phyloP scores from a whole-genome alignment of 2,797 vertebrate genomes.

The Cuculus canorus region DNA sequence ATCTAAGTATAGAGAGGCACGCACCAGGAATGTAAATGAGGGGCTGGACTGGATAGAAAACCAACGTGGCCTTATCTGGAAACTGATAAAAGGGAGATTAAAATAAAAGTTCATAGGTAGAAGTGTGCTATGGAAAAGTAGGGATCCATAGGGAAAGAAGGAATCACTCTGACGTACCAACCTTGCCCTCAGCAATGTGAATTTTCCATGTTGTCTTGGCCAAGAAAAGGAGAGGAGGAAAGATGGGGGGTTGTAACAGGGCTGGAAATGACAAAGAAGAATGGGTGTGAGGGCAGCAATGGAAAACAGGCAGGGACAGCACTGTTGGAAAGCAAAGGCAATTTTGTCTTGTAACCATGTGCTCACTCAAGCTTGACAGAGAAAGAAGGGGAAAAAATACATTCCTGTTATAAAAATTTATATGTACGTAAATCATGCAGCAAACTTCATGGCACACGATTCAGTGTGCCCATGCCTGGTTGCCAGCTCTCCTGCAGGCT shows the following conservation, averaged over 20 bases:
- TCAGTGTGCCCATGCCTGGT: accelerated
- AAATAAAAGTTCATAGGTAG: slow-evolving; percentile 38
- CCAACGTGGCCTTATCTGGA: not conserved
- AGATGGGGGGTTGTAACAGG: not conserved
- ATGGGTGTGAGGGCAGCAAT: not conserved
- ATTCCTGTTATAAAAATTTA: slow-evolving; percentile 3
- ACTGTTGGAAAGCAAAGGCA: slow-evolving; percentile 7
- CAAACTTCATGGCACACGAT: not conserved
- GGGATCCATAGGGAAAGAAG: not conserved
- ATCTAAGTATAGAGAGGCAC: not conserved
- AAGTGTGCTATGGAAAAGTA: not conserved
- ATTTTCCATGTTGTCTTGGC: slow-evolving; percentile 17
- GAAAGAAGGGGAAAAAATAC: slow-evolving; percentile 20
- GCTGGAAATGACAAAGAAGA: slow-evolving; percentile 18
- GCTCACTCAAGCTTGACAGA: slow-evolving; percentile 23
- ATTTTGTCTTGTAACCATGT: slow-evolving; percentile 16
- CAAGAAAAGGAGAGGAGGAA: not conserved
- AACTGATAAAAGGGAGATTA: slow-evolving; percentile 33
- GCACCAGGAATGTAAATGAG: not conserved
- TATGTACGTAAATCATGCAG: not conserved
- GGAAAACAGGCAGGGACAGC: not conserved
- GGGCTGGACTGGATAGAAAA: not conserved
- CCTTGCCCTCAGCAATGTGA: not conserved
- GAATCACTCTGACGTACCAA: not conserved
- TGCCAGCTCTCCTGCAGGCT: not conserved